phyloP scores from a whole-genome alignment of 2,797 vertebrate species.

The Buphagus erythrorhynchus region DNA sequence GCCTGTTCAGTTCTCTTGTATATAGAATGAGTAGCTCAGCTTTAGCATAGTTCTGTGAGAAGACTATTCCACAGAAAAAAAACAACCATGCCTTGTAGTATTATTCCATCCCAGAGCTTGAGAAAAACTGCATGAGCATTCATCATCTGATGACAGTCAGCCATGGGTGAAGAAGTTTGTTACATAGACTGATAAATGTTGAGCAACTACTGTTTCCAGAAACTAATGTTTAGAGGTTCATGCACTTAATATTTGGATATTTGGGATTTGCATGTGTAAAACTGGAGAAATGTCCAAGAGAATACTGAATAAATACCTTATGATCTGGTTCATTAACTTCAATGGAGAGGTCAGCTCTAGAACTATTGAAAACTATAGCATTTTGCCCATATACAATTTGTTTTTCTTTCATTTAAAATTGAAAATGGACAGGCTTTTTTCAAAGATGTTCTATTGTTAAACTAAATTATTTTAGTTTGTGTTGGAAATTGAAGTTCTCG shows the following conservation, averaged over 20 bases:
- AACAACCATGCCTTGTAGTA: neutral
- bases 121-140: slow-evolving; percentile 10
- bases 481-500: slow-evolving; percentile 37
- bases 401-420: slow-evolving; percentile 12
- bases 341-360: slow-evolving; percentile 26
- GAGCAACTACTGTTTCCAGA: slow-evolving; percentile 36
- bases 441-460: neutral
- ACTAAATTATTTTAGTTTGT: slow-evolving; percentile 45
- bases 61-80: neutral
- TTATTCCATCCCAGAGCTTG: neutral
- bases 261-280: slow-evolving; percentile 13
- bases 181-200: slow-evolving; percentile 14
- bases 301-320: slow-evolving; percentile 49
- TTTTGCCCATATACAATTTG: slow-evolving; percentile 7
- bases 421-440: slow-evolving; percentile 7
- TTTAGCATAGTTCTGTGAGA: neutral
- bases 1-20: slow-evolving; percentile 13
- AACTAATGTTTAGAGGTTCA: slow-evolving; percentile 4
- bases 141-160: neutral
- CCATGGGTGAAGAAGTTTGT: neutral
- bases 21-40: slow-evolving; percentile 10
- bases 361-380: neutral
- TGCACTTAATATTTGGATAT: neutral
- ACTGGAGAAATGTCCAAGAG: slow-evolving; percentile 2
- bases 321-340: slow-evolving; percentile 57